Evolutionary conservation across 2,113 vertebrate species (phyloP).

Genomic region (Eudyptes chrysolophus): DNA sequence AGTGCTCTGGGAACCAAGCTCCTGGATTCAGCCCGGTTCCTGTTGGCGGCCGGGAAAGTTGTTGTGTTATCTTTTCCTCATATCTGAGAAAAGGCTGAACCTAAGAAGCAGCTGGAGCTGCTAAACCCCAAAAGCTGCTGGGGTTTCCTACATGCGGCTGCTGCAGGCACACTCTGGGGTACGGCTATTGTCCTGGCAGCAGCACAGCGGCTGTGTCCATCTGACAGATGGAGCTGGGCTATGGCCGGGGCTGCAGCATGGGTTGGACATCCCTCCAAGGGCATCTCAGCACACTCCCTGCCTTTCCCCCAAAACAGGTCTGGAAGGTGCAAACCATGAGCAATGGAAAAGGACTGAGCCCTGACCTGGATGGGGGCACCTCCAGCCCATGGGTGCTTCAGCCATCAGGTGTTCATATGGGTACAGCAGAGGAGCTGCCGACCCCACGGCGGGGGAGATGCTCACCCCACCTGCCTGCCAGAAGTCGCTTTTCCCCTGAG

Average conservation of each 20-base stretch:
- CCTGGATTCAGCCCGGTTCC: background rate
- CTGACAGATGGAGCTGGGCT: background rate
- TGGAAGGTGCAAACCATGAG: background rate
- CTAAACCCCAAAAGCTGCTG: background rate
- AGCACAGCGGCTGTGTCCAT: fast-evolving
- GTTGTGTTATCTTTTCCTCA: background rate
- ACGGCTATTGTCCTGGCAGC: background rate
- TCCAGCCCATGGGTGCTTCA: background rate
- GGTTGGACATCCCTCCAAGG: background rate
- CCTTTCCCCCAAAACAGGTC: background rate
- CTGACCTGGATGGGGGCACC: background rate
- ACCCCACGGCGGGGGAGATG: fast-evolving
- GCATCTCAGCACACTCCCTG: background rate
- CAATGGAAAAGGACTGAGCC: background rate
- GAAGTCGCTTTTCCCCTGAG: fast-evolving
- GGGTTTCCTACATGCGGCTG: background rate
- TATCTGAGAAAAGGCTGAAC: background rate
- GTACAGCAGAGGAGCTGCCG: background rate
- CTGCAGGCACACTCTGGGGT: background rate
- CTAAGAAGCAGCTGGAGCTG: background rate
- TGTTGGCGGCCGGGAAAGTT: fast-evolving
- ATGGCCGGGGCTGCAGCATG: fast-evolving
- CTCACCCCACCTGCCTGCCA: background rate
- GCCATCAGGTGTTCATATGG: background rate
- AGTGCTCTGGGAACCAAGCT: background rate